phyloP scores from a whole-genome alignment of 2,888 invertebrate genomes.

The Theodoxus fluviatilis region DNA sequence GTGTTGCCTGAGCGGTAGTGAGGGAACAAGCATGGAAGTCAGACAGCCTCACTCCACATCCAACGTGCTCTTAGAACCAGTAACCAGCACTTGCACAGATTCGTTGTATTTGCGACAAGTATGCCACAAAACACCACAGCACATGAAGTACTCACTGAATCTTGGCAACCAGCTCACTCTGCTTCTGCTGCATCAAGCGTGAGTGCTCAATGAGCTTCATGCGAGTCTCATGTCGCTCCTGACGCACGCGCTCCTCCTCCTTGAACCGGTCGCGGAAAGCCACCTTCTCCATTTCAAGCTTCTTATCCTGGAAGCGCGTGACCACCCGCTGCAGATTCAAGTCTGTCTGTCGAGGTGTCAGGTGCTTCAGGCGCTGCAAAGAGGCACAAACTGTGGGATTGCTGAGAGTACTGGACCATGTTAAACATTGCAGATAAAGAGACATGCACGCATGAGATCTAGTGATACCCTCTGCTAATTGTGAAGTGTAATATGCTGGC shows the following conservation, averaged over 20 bases:
- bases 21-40: too few relatives aligned
- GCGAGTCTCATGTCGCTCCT: constrained; percentile 55
- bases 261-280: constrained; percentile 60
- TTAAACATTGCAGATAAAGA: neutral
- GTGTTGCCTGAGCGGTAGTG: too few relatives aligned
- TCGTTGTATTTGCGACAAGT: too few relatives aligned
- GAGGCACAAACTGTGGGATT: too few relatives aligned
- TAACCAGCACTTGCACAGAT: too few relatives aligned
- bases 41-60: too few relatives aligned
- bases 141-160: constrained; percentile 60
- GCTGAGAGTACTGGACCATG: constrained; percentile 13
- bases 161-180: constrained; percentile 64
- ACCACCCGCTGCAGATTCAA: constrained; percentile 59
- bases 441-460: too few relatives aligned
- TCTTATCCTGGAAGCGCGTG: constrained; percentile 60
- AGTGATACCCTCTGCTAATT: too few relatives aligned
- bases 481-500: too few relatives aligned
- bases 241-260: constrained; percentile 54
- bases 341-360: constrained; percentile 64
- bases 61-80: too few relatives aligned
- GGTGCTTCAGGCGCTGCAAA: constrained; percentile 60
- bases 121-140: too few relatives aligned
- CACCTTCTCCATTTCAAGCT: constrained; percentile 59
- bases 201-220: constrained; percentile 53
- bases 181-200: constrained; percentile 50